A percentile compares a stretch with the other conserved stretches of the same genome.
These are phyloP conservation scores for Punctoribates punctum DNA, from an alignment of 2,888 invertebrate genomes.

Conservation along the genomic window DNA sequence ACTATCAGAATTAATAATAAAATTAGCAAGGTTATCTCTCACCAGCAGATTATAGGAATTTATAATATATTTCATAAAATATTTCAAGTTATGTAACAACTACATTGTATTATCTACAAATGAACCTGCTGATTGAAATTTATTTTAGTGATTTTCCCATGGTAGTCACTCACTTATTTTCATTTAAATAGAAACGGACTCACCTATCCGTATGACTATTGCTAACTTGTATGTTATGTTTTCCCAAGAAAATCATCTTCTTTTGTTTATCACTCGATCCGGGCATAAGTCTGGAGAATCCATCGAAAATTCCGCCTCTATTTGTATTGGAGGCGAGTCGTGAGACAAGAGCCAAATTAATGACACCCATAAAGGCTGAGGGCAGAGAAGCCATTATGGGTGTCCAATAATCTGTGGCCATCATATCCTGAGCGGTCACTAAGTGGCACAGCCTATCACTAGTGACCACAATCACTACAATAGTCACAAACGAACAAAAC, in stretches of 20 bases:
- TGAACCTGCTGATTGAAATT: no score
- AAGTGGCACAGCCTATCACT: not conserved
- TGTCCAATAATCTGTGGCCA: not conserved
- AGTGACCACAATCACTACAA: not conserved
- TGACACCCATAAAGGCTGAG: not conserved
- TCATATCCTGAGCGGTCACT: not conserved
- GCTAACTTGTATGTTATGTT: constrained; percentile 21
- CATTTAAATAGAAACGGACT: no score
- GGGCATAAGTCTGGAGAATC: not conserved
- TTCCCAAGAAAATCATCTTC: constrained; percentile 5
- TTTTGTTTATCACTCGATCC: not conserved
- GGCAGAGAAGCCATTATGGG: not conserved
- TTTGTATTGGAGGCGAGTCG: not conserved
- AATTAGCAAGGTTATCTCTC: no score
- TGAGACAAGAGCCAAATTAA: not conserved
- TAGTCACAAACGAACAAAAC: not conserved
- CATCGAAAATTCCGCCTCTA: not conserved
- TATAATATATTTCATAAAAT: not conserved
- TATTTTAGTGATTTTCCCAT: no score
- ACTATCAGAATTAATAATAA: no score
- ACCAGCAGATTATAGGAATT: no score
- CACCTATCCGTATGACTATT: constrained; percentile 7
- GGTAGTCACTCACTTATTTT: no score
- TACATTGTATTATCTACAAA: no score
- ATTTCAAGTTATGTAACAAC: no score